Conservation (phyloP, 2,113 vertebrate species). For the Gymnorhina tibicen region DNA sequence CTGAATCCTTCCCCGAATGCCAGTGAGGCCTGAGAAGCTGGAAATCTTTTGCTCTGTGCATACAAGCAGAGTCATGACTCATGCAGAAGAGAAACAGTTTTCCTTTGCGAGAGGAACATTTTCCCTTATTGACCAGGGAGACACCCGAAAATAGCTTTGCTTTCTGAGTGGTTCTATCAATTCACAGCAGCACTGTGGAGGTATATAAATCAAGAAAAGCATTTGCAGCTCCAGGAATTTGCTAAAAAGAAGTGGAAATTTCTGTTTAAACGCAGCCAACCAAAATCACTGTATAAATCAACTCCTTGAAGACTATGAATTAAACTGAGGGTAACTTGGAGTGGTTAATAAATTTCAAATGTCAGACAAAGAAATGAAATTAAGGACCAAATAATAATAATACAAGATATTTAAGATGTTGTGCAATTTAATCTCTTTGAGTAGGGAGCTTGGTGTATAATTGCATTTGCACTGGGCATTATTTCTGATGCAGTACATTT, state of each 20-base stretch:
- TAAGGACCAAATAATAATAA: neutral
- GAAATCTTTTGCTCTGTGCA: slow-evolving; percentile 60
- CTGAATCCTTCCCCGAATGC: slow-evolving; percentile 32
- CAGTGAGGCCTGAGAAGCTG: slow-evolving; percentile 60
- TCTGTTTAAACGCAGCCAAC: neutral
- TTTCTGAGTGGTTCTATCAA: neutral
- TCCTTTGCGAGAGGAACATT: slow-evolving; percentile 39
- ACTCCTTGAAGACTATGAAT: neutral
- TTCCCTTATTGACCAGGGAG: slow-evolving; percentile 35
- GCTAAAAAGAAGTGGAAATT: neutral
- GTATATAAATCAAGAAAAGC: neutral
- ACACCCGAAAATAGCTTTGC: neutral
- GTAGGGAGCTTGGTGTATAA: neutral
- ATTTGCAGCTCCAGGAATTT: neutral
- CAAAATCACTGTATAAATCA: neutral
- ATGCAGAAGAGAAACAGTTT: slow-evolving; percentile 59
- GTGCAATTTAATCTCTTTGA: neutral
- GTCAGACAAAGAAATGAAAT: neutral
- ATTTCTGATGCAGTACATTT: neutral
- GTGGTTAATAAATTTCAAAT: neutral
- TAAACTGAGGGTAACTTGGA: neutral
- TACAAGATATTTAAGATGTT: neutral
- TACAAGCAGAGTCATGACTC: slow-evolving; percentile 65
- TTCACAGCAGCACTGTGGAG: neutral
- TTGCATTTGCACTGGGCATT: neutral